Conservation (phyloP, 1,140 invertebrate species). For the Contarinia nasturtii region DNA sequence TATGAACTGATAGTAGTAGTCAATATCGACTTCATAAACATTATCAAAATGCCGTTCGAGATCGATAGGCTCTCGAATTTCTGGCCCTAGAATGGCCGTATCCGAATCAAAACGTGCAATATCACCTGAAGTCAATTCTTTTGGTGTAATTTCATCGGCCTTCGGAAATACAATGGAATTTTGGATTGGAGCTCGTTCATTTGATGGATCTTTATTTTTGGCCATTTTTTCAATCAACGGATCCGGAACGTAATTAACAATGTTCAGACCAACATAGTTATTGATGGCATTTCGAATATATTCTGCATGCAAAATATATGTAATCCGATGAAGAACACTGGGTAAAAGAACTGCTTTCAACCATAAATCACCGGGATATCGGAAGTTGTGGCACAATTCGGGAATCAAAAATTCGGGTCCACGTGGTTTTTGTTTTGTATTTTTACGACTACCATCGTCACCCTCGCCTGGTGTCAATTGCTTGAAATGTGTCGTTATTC, state of each 20-base stretch:
- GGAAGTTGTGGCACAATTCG: slow-evolving; percentile 71
- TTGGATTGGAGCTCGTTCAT: too few relatives aligned
- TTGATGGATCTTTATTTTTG: slow-evolving; percentile 2
- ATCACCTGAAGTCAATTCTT: too few relatives aligned
- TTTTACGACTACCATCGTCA: slow-evolving; percentile 2
- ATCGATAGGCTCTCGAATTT: slow-evolving; percentile 39
- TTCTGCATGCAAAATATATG: slow-evolving; percentile 17
- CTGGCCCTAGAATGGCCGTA: too few relatives aligned
- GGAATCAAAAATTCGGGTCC: slow-evolving; percentile 46
- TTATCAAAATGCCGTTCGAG: slow-evolving; percentile 34
- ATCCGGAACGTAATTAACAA: slow-evolving; percentile 9
- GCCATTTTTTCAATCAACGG: slow-evolving; percentile 14
- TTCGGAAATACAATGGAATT: too few relatives aligned
- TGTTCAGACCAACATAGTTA: slow-evolving; percentile 9
- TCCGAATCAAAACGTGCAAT: too few relatives aligned
- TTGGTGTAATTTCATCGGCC: too few relatives aligned
- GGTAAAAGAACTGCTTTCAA: slow-evolving; percentile 75
- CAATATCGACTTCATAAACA: slow-evolving; percentile 41
- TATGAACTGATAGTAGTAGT: slow-evolving; percentile 43
- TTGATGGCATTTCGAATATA: slow-evolving; percentile 13
- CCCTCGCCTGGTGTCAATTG: slow-evolving; percentile 1
- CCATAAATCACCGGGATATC: slow-evolving; percentile 77
- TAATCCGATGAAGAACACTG: slow-evolving; percentile 50
- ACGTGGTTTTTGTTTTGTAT: slow-evolving; percentile 9
- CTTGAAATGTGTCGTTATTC: slow-evolving; percentile 29